A percentile compares a stretch with the other conserved stretches of the same genome.
Evolutionary conservation across 2,113 vertebrate genomes (phyloP).

Genomic region (Thunnus thynnus): DNA sequence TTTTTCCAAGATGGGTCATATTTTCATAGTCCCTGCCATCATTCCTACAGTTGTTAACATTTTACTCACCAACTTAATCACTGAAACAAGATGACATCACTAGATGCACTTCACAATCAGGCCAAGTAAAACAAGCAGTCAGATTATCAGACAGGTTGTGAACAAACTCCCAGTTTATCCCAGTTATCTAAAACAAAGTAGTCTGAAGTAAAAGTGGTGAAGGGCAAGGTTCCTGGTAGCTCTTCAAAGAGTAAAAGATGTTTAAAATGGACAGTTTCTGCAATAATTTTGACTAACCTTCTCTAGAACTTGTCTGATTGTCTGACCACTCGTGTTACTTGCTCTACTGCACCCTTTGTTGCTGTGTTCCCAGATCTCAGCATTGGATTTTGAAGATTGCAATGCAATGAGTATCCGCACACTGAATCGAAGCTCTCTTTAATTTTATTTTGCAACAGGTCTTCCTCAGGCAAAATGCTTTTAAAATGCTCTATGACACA

Average conservation of each 20-base stretch:
- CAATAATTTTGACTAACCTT: background rate
- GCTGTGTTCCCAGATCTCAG: background rate
- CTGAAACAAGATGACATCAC: background rate
- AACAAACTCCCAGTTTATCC: background rate
- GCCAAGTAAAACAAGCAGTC: constrained; percentile 7
- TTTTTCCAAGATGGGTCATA: background rate
- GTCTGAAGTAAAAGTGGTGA: background rate
- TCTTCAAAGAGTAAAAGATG: background rate
- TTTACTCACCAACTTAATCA: constrained; percentile 9
- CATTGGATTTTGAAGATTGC: background rate
- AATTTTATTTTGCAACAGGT: no score
- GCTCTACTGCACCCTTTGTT: background rate
- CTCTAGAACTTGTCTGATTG: no score
- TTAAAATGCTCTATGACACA: background rate
- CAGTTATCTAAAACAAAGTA: background rate
- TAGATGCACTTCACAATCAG: constrained; percentile 3
- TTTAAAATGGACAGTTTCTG: background rate
- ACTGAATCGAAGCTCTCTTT: no score
- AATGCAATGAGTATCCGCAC: no score
- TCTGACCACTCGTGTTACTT: background rate
- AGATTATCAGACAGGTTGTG: background rate
- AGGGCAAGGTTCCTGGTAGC: background rate
- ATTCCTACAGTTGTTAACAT: background rate
- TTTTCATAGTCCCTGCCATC: background rate
- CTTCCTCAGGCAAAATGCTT: no score